Evolutionary conservation across 2,113 vertebrate genomes (phyloP).

Genomic region (Pycnonotus jocosus): DNA sequence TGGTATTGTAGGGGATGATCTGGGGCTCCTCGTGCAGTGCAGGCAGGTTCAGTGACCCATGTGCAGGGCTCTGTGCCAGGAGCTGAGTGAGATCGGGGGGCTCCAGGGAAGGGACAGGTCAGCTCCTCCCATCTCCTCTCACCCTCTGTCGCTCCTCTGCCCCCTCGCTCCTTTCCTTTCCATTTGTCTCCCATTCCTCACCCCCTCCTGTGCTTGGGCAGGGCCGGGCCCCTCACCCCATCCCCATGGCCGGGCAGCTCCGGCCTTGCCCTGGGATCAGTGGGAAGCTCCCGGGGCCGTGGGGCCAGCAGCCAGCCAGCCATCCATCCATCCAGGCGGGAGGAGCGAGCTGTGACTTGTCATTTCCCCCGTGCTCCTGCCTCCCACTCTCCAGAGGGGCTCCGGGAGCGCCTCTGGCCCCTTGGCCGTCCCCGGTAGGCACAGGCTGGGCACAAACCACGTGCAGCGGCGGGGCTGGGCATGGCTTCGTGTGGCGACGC

Average conservation of each 20-base stretch:
- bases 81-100: background rate
- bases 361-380: background rate
- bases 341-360: background rate
- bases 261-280: background rate
- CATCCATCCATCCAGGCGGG: rapidly evolving
- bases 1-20: rapidly evolving
- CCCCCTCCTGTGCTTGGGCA: background rate
- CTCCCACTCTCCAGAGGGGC: background rate
- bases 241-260: background rate
- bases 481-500: rapidly evolving
- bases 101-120: background rate
- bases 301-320: background rate
- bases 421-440: background rate
- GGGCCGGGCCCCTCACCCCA: background rate
- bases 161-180: background rate
- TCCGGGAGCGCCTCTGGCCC: background rate
- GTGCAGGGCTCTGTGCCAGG: background rate
- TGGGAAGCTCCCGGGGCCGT: background rate
- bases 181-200: background rate
- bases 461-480: background rate
- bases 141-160: background rate
- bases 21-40: rapidly evolving
- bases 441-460: background rate
- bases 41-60: rapidly evolving
- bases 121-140: background rate